phyloP scores from a whole-genome alignment of 2,888 invertebrate species.

The Trichopria drosophilae region DNA sequence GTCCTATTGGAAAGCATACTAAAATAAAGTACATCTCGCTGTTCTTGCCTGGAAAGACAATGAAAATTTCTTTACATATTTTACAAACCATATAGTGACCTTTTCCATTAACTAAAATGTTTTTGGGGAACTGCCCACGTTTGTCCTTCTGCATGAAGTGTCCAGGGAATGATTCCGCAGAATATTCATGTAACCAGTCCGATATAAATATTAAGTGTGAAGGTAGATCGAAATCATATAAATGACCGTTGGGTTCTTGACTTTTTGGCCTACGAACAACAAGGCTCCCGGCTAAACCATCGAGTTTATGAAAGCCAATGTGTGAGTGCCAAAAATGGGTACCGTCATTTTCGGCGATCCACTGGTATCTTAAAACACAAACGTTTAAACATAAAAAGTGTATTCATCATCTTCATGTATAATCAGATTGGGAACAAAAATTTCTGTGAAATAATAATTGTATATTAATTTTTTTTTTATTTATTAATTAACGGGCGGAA shows the following conservation, averaged over 20 bases:
- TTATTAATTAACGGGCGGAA: no score
- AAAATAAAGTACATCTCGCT: no score
- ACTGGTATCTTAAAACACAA: constrained; percentile 56
- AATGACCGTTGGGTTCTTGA: constrained; percentile 47
- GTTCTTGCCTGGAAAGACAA: no score
- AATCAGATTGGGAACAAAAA: no score
- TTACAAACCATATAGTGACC: constrained; percentile 57
- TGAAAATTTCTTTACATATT: no score
- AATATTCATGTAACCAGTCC: constrained; percentile 63
- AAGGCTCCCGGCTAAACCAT: constrained; percentile 80
- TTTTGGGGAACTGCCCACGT: constrained; percentile 78
- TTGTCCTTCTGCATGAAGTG: no score
- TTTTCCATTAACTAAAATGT: constrained; percentile 81
- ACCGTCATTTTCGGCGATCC: no score
- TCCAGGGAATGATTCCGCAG: constrained; percentile 76
- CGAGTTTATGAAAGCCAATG: constrained; percentile 77
- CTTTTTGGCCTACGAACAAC: constrained; percentile 70
- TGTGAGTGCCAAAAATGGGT: constrained; percentile 86
- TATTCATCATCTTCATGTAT: no score
- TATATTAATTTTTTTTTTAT: no score
- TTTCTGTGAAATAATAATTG: no score
- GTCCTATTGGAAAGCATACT: constrained; percentile 15
- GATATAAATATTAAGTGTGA: constrained; percentile 28
- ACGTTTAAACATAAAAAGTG: no score
- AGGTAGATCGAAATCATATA: constrained; percentile 31